Percentiles rank a stretch among this genome's conserved stretches.
These are phyloP conservation scores for Drosophila prolongata DNA, from an alignment of 2,888 invertebrate species.

Conservation along the genomic window DNA sequence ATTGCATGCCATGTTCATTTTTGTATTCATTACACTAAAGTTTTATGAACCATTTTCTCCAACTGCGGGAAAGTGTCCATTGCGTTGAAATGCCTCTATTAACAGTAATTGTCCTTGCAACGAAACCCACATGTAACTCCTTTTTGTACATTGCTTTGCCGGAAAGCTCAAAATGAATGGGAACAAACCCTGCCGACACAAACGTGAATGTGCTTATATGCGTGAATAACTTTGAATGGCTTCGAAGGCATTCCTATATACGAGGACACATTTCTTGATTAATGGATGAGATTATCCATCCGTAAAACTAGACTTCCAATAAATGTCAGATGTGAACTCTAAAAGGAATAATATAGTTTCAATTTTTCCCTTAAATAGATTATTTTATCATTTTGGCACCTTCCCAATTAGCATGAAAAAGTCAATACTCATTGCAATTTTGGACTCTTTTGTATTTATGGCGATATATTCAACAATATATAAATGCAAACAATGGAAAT, in stretches of 20 bases:
- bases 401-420: neutral
- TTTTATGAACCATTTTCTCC: slow-evolving; percentile 1
- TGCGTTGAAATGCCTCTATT: slow-evolving; percentile 13
- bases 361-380: neutral
- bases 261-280: too few relatives aligned
- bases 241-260: too few relatives aligned
- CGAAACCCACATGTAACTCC: slow-evolving; percentile 12
- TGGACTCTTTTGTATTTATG: too few relatives aligned
- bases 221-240: too few relatives aligned
- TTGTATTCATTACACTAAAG: neutral
- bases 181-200: too few relatives aligned
- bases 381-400: neutral
- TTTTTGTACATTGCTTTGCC: neutral
- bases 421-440: too few relatives aligned
- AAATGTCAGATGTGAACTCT: too few relatives aligned
- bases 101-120: slow-evolving; percentile 19
- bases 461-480: too few relatives aligned
- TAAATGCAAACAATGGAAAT: slow-evolving; percentile 9
- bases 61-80: slow-evolving; percentile 6
- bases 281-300: too few relatives aligned
- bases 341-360: too few relatives aligned
- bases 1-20: neutral
- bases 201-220: too few relatives aligned
- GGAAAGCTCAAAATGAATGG: neutral
- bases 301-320: too few relatives aligned